Percentiles rank a stretch among this genome's conserved stretches.
Conservation (phyloP, 2,113 vertebrate genomes). For the Rafetus swinhoei region DNA sequence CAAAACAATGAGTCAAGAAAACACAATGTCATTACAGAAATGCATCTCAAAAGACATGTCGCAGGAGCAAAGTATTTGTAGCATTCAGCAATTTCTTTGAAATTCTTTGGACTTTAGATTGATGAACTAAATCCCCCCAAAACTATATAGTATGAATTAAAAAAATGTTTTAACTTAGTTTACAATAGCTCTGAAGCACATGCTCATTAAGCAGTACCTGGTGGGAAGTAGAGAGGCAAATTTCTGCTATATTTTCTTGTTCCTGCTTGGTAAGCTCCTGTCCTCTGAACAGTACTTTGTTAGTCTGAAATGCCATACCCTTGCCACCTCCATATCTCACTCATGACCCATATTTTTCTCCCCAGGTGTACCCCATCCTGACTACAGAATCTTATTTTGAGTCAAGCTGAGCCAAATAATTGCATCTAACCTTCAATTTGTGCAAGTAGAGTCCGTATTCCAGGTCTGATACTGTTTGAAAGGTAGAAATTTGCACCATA, state of each 20-base stretch:
- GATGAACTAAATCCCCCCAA: background rate
- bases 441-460: background rate
- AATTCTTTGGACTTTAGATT: background rate
- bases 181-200: background rate
- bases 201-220: background rate
- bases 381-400: background rate
- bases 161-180: background rate
- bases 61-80: too few species aligned
- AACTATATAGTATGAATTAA: background rate
- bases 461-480: background rate
- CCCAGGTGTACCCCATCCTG: background rate
- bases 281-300: background rate
- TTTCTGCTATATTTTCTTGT: background rate
- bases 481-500: background rate
- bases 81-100: too few species aligned
- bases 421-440: background rate
- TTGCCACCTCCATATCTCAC: background rate
- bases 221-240: background rate
- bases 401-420: background rate
- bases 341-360: background rate
- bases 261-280: background rate
- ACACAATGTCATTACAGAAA: background rate
- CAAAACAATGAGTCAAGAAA: background rate
- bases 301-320: background rate
- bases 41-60: background rate